Percentiles rank a stretch among this genome's conserved stretches.
Evolutionary conservation across 2,797 vertebrate genomes (phyloP).

Genomic region (Gadopsis bispinosus): DNA sequence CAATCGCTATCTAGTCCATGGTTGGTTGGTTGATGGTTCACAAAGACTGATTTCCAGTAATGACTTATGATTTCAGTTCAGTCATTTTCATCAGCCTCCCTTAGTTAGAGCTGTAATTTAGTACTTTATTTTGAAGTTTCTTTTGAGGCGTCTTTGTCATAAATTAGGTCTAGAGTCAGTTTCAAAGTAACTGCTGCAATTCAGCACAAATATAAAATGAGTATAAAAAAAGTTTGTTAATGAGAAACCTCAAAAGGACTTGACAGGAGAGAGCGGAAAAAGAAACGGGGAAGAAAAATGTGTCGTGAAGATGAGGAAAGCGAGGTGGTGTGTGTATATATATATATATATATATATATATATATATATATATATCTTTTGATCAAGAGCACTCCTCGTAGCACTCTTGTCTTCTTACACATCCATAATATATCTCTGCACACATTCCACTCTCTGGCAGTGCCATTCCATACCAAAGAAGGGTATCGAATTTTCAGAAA

Average conservation of each 20-base stretch:
- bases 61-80: slow-evolving; percentile 29
- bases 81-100: slow-evolving; percentile 27
- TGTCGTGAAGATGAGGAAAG: slow-evolving; percentile 59
- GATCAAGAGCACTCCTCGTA: slow-evolving; percentile 74
- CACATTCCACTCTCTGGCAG: slow-evolving; percentile 53
- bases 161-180: slow-evolving; percentile 55
- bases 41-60: slow-evolving; percentile 58
- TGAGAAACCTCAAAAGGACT: slow-evolving; percentile 72
- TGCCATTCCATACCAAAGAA: slow-evolving; percentile 48
- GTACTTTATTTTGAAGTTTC: slow-evolving; percentile 55
- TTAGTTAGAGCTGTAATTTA: slow-evolving; percentile 42
- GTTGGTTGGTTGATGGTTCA: slow-evolving; percentile 19
- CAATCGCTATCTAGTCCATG: slow-evolving; percentile 21
- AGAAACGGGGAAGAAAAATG: slow-evolving; percentile 16
- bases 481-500: slow-evolving; percentile 29
- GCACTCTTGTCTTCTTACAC: slow-evolving; percentile 70
- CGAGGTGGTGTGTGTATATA: slow-evolving; percentile 20
- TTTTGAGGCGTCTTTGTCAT: slow-evolving; percentile 34
- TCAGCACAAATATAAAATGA: slow-evolving; percentile 46
- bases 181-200: slow-evolving; percentile 47
- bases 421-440: slow-evolving; percentile 75
- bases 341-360: neutral
- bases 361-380: slow-evolving; percentile 62
- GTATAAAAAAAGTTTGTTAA: slow-evolving; percentile 55
- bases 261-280: slow-evolving; percentile 58